Percentiles rank a stretch among this genome's conserved stretches.
Evolutionary conservation across 2,888 invertebrate genomes (phyloP).

Genomic region (Drosophila pegasa): DNA sequence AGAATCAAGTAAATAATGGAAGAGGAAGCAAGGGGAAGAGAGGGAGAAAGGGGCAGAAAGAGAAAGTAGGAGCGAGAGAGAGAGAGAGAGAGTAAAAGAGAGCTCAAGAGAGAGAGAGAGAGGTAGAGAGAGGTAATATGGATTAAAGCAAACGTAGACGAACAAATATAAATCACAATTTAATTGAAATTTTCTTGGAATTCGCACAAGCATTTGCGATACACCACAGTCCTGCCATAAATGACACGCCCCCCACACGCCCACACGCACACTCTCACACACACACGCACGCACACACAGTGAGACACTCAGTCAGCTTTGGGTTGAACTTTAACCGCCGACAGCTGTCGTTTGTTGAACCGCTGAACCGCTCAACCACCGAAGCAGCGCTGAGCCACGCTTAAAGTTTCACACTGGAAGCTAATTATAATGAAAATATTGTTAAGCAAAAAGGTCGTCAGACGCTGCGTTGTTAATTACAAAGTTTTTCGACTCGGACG

Average conservation of each 20-base stretch:
- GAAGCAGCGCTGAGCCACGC: constrained; percentile 28
- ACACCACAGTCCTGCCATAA: constrained; percentile 2
- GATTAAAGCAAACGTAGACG: neutral
- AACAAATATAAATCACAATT: constrained; percentile 21
- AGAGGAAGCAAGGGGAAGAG: neutral
- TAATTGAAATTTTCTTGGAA: constrained; percentile 15
- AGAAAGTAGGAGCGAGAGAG: neutral
- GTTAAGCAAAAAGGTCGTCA: constrained; percentile 52
- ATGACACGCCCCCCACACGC: constrained; percentile 10
- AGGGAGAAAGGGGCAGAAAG: neutral
- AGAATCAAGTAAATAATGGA: neutral
- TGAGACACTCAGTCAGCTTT: neutral
- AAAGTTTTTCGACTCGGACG: constrained; percentile 70
- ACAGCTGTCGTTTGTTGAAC: constrained; percentile 47
- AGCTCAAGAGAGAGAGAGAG: neutral
- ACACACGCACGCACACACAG: neutral
- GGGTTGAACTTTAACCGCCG: constrained; percentile 39
- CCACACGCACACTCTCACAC: neutral
- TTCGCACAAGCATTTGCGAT: constrained; percentile 12
- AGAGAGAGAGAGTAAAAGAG: neutral
- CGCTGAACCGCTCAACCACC: constrained; percentile 22
- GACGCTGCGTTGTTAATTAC: constrained; percentile 66
- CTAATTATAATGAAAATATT: constrained; percentile 61
- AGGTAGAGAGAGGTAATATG: neutral
- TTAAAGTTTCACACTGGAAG: constrained; percentile 37